Evolutionary conservation across 2,113 vertebrate species (phyloP).

Genomic region (Pogona vitticeps): DNA sequence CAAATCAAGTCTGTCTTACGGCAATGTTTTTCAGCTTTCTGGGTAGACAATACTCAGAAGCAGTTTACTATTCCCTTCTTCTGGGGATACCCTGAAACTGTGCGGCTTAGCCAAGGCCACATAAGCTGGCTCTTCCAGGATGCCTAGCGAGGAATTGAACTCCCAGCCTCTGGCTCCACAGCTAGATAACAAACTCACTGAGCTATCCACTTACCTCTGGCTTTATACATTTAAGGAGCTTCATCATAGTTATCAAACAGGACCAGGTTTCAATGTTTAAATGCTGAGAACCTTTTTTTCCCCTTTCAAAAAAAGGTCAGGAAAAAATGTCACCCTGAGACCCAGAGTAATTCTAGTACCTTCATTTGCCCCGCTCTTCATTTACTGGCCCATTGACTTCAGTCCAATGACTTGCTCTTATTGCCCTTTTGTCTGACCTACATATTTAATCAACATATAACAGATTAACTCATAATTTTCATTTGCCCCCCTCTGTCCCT

Average conservation of each 20-base stretch:
- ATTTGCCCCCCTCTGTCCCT: not conserved
- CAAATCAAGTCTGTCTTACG: too few species aligned
- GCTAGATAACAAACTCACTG: too few species aligned
- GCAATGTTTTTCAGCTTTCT: too few species aligned
- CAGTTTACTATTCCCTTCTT: too few species aligned
- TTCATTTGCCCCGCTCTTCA: not conserved
- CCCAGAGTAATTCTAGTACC: not conserved
- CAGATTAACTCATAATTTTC: not conserved
- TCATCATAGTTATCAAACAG: not conserved
- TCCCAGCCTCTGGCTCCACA: too few species aligned
- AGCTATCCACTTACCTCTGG: too few species aligned
- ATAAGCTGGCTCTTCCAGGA: too few species aligned
- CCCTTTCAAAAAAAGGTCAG: not conserved
- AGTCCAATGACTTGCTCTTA: not conserved
- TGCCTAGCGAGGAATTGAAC: too few species aligned
- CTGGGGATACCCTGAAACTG: too few species aligned
- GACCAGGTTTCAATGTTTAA: not conserved
- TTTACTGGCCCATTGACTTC: constrained; percentile 2
- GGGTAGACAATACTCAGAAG: too few species aligned
- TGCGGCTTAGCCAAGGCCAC: too few species aligned
- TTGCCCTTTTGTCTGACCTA: not conserved
- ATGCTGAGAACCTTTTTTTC: not conserved
- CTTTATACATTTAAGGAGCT: not conserved
- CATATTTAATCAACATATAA: constrained; percentile 15
- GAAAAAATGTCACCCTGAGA: not conserved